Evolutionary conservation across 2,797 vertebrate species (phyloP), one percentile per base, ranked within the genome.

Genomic region (Lycodopsis pacificus): DNA sequence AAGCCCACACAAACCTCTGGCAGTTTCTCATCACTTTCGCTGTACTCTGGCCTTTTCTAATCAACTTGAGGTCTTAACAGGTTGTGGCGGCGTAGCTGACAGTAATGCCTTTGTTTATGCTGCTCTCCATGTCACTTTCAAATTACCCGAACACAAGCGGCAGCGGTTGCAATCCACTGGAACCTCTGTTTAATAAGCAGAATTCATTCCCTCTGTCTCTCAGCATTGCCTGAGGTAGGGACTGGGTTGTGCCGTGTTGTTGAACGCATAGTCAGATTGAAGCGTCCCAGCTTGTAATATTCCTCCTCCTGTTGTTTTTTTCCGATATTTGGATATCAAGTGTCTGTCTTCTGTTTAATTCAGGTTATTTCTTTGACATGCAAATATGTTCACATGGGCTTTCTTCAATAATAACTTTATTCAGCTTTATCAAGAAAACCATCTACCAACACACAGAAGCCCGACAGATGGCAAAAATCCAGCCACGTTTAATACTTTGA

Each of bases 51-150:
- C 61, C 79, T 80, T 79, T 71, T 83, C 70, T 82, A 78, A 84
- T 85, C 76, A 81, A 84, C 64, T 4, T 32, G 74, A 72, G 63
- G 44, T 76, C 61, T 74, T 38, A 83, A 83, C 74, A 77, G 65
- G 69, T 73, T 25, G 15, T 3, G 59, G 27, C 36, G 59, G 2
- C 80, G 63, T 42, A 30, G 83, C 74, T 80, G 75, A 86, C 79
- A 84, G 64, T 83, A 79, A 80, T 32, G 48, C 36, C 56, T 73
- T 76, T 86, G 80, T 90, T 90, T 86, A 77, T 82, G 67, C 59
- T 75, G 51, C 70, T 73, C 49, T 63, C 58, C 30, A 25, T 7
- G 9, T 77, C 58, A 53, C 65, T 82, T 86, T 85, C 17, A 74
- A 83, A 89, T 87, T 73, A 83, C 51, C 65, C 34, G 7, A 65